Evolutionary conservation across 2,113 vertebrate species (phyloP).

Genomic region (Myotis davidii): DNA sequence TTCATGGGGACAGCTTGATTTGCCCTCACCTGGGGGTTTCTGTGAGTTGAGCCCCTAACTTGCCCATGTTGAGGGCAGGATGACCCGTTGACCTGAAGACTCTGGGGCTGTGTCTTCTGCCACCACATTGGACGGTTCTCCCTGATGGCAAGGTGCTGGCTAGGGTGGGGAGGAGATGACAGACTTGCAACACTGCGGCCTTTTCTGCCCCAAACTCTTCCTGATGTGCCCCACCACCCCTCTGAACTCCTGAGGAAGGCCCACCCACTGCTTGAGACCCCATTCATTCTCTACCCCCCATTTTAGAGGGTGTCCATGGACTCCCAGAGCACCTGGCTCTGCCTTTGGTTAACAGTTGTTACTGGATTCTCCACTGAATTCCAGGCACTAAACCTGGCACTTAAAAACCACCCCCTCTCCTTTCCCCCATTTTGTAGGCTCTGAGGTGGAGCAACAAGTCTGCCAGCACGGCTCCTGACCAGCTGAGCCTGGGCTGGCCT

Average conservation of each 20-base stretch:
- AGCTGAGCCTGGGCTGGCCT: not conserved
- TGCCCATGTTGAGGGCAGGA: not conserved
- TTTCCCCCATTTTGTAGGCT: not conserved
- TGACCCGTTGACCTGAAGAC: not conserved
- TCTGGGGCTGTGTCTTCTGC: not conserved
- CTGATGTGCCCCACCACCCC: not conserved
- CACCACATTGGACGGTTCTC: not conserved
- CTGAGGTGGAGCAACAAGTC: not conserved
- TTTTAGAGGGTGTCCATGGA: not conserved
- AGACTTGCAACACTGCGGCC: not conserved
- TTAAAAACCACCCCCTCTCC: not conserved
- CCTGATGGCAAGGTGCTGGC: not conserved
- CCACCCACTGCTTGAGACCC: not conserved
- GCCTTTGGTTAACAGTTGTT: not conserved
- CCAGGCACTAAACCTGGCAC: not conserved
- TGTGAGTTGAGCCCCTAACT: not conserved
- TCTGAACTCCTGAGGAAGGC: not conserved
- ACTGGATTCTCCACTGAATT: not conserved
- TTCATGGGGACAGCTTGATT: not conserved
- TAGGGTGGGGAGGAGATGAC: too few relatives aligned
- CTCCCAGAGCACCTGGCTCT: not conserved
- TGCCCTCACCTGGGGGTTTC: not conserved
- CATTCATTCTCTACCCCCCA: not conserved
- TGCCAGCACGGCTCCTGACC: not conserved
- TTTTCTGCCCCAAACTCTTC: not conserved